Conservation (phyloP, 2,888 invertebrate species). For the Tenodera sinensis region DNA sequence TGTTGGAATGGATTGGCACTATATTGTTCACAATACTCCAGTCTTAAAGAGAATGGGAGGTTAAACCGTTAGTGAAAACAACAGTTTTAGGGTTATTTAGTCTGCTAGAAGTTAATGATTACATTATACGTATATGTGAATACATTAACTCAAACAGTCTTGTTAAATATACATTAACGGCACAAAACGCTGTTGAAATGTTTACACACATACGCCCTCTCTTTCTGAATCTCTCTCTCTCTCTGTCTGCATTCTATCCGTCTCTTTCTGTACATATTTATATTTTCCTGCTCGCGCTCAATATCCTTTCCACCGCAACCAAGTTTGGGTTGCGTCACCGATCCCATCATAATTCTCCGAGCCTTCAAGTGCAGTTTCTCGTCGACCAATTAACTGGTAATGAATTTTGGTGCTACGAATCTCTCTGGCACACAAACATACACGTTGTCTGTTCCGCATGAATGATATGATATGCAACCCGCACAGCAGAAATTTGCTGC, state of each 20-base stretch:
- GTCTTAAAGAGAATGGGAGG: background rate
- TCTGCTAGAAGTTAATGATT: background rate
- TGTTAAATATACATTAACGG: background rate
- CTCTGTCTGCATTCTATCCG: background rate
- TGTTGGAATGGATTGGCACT: background rate
- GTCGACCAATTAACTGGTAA: constrained; percentile 4
- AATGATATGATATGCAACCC: background rate
- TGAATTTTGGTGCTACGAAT: background rate
- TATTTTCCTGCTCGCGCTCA: background rate
- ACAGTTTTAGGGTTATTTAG: background rate
- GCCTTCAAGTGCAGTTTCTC: background rate
- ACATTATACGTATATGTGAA: background rate
- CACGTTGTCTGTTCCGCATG: background rate
- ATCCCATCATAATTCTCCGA: background rate
- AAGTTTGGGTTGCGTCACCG: background rate
- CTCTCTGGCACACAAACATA: background rate
- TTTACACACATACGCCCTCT: background rate
- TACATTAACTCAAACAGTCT: background rate
- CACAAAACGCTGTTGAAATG: background rate
- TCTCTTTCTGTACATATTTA: background rate
- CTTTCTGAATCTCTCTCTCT: background rate
- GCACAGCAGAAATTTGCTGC: background rate
- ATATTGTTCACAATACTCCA: background rate
- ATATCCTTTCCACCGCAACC: background rate
- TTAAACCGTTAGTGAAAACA: background rate